phyloP scores from a whole-genome alignment of 2,888 invertebrate species.

The Mantis religiosa region DNA sequence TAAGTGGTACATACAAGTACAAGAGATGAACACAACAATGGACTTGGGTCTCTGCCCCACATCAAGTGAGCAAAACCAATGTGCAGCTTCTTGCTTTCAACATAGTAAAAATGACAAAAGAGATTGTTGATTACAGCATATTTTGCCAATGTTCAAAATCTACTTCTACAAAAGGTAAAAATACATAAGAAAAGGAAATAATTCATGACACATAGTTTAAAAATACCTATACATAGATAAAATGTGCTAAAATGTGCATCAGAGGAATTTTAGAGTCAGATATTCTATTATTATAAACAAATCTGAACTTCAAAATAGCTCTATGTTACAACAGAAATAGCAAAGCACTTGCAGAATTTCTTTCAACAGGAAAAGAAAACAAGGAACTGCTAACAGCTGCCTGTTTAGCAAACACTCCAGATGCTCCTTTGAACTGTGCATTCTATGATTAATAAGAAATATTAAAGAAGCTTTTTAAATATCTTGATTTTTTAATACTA shows the following conservation, averaged over 20 bases:
- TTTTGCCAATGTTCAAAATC: background rate
- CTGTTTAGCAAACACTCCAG: background rate
- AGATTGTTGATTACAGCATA: background rate
- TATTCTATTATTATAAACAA: background rate
- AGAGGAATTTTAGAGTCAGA: background rate
- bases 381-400: background rate
- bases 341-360: background rate
- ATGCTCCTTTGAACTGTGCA: background rate
- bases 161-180: no score
- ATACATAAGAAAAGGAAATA: background rate
- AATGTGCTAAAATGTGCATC: background rate
- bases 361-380: background rate
- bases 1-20: background rate
- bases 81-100: background rate
- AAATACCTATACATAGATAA: background rate
- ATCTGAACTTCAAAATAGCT: background rate
- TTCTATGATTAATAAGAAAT: background rate
- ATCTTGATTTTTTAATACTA: no score
- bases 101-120: background rate
- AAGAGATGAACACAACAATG: background rate
- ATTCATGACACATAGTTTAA: background rate
- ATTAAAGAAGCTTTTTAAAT: background rate
- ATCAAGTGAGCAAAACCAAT: background rate
- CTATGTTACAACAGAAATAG: background rate
- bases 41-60: background rate